Base-by-base conservation (phyloP, 1,140 invertebrate species). In the Drosophila triauraria region DNA sequence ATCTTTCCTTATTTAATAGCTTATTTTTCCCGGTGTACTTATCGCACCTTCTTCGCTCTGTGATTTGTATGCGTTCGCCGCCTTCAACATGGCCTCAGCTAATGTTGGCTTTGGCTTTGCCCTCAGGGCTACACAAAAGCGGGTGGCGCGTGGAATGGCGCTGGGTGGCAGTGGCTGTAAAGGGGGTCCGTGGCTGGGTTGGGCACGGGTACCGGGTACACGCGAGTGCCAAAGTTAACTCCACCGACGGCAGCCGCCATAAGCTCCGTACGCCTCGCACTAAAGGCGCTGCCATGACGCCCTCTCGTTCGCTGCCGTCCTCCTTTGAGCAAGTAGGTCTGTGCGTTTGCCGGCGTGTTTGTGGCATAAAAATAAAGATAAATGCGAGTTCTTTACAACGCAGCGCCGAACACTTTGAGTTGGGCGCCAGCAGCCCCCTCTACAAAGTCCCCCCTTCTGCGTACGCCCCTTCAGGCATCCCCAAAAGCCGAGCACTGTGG, bases 311-410 rank as follows among this genome's bases (percentile, higher is more conserved):
- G 42, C 23, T 12, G 54, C 61, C 20, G 20, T 20, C n/a, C 44
- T 10, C 56, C 57, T 44, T 72, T 71, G 64, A 51, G 54, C 68
- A 51, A 74, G 67, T 56, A 40, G 53, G 54, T 78, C 65, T 65
- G 48, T 75, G 57, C 60, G 61, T 82, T 68, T 77, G 74, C 78
- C 71, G 69, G 75, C 85, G 69, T 90, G 80, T 90, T 90, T 91
- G 86, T 86, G 86, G 87, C 76, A 83, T 90, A 83, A 91, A 87
- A 91, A 91, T 91, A 91, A 88, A 91, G 88, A 91, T 91, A 91
- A 91, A 91, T 91, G 90, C 61, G 90, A 91, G 79, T 91, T 91
- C 90, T 82, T 81, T 80, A 75, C 72, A 87, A 84, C 77, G 78
- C 77, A 70, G 84, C 65, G 53, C 50, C 53, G 57, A 78, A 67